These are phyloP conservation scores for Sitobion miscanthi DNA, from an alignment of 1,140 invertebrate genomes.

Conservation along the genomic window DNA sequence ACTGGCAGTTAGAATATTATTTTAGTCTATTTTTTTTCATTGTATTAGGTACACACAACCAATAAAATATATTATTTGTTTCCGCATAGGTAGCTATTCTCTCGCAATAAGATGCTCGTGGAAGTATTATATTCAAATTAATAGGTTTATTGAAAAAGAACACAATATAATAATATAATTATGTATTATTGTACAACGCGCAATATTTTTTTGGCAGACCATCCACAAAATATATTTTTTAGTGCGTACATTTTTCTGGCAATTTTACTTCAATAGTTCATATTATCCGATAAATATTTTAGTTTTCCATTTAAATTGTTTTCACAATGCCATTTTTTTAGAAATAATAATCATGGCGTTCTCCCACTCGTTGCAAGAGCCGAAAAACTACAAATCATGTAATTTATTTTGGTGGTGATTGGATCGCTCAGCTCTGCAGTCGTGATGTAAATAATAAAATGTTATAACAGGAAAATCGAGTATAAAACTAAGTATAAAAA, in stretches of 20 bases:
- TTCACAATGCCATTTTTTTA: too few species aligned
- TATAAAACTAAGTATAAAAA: background rate
- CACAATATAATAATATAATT: too few species aligned
- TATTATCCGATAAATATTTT: background rate
- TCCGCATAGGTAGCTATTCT: background rate
- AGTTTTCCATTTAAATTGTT: background rate
- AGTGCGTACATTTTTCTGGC: background rate
- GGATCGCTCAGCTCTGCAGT: background rate
- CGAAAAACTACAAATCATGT: background rate
- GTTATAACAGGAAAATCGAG: background rate
- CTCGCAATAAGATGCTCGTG: background rate
- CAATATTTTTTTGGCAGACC: background rate
- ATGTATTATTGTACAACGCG: too few species aligned
- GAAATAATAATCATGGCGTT: too few species aligned
- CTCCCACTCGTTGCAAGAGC: too few species aligned
- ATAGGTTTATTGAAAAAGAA: too few species aligned
- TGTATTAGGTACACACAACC: too few species aligned
- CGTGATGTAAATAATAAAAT: background rate
- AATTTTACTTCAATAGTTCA: background rate
- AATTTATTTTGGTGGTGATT: background rate
- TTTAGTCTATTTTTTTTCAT: background rate
- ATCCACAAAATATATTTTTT: background rate
- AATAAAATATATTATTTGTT: constrained; percentile 1
- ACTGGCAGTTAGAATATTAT: background rate
- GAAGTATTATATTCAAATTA: too few species aligned